Base-by-base conservation (phyloP, 2,113 vertebrate genomes). In the Macquaria ambigua region DNA sequence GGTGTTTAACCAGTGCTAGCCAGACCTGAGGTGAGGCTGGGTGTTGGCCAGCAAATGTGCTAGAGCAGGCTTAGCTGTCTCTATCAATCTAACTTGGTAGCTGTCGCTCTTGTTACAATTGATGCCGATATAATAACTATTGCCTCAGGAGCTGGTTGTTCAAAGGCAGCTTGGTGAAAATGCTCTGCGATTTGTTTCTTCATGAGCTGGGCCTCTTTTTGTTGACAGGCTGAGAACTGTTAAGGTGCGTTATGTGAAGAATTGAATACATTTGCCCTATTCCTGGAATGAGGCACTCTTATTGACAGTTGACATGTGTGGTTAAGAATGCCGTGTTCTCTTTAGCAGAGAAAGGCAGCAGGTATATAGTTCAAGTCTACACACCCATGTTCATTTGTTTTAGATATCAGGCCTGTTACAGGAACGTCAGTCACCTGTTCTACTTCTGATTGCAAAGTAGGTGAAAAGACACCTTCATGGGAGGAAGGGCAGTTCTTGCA, bases 311-410 rank as follows among this genome's bases (percentile, higher is more conserved):
- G 52, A 53, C 63, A 61, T 80, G 59, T 76, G 82, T 76, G 55
- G 41, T 81, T 86, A 56, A 70, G 70, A 78, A 48, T 63, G 66
- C 34, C 0, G 14, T 25, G 8, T 59, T 73, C 39, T 61, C 71
- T 63, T 55, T 1, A 64, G 55, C 53, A 67, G 66, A 72, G 83
- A 74, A 61, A 78, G 68, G 67, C 74, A 75, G 77, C 58, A 76
- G 74, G 58, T 64, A 71, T 82, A 79, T 69, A 83, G 87, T 63
- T 86, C 66, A 87, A n/a, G 41, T 50, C 43, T 62, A 90, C 87
- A 87, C 85, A 63, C 89, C 91, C 79, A 87, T 75, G 81, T 80
- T 87, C 37, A 89, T 90, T 91, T 91, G 78, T 83, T 86, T 80
- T 63, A 87, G 92, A 86, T 92, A 93, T 61, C 48, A 56, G 53